phyloP scores from a whole-genome alignment of 2,113 vertebrate species.

The Aspiorhynchus laticeps region DNA sequence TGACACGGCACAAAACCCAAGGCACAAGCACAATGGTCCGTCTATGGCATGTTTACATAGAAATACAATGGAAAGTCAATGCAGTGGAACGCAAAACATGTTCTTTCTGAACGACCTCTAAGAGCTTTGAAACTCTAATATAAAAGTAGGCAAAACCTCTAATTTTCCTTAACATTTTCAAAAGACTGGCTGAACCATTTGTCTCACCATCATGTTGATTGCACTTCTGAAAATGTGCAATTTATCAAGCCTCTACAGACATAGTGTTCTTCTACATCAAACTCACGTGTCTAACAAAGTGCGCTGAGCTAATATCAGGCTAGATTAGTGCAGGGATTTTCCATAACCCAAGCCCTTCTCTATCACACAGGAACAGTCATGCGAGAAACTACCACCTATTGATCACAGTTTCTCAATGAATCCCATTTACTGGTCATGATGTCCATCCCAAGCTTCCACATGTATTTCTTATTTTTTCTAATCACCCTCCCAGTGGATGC shows the following conservation, averaged over 20 bases:
- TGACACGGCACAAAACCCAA: not conserved
- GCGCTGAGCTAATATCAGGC: not conserved
- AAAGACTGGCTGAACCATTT: not conserved
- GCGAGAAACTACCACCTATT: constrained; percentile 58
- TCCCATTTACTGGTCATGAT: constrained; percentile 50
- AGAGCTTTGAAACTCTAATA: not conserved
- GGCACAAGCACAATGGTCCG: not conserved
- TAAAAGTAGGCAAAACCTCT: not conserved
- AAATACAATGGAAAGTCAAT: not conserved
- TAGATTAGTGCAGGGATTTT: constrained; percentile 46
- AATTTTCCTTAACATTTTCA: not conserved
- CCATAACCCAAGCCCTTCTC: constrained; percentile 31
- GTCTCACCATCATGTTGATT: not conserved
- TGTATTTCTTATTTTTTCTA: constrained; percentile 54
- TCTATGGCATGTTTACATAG: not conserved
- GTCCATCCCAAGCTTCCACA: constrained; percentile 50
- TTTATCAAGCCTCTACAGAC: not conserved
- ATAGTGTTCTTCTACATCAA: constrained; percentile 9
- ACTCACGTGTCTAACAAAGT: constrained; percentile 23
- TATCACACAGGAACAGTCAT: constrained; percentile 46
- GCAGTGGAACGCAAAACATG: not conserved
- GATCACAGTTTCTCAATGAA: constrained; percentile 53
- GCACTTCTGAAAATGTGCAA: constrained; percentile 3
- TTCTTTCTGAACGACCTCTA: not conserved
- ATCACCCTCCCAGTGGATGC: constrained; percentile 54